Evolutionary conservation across 2,888 invertebrate species (phyloP).

Genomic region (Oscheius myriophilus): DNA sequence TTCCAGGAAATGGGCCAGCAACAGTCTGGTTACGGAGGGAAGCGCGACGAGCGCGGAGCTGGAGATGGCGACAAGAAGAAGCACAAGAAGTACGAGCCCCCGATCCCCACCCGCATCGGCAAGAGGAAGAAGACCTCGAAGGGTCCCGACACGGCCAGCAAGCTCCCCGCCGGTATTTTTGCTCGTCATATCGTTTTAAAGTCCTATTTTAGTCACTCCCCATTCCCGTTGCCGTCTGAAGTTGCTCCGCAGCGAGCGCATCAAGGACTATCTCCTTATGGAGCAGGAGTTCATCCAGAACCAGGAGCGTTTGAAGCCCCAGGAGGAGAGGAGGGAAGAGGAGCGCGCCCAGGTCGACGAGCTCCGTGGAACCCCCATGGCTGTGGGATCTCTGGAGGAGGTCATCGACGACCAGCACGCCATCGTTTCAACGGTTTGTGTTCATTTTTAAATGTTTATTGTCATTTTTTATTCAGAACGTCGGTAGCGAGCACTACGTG

Average conservation of each 20-base stretch:
- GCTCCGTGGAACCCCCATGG: slow-evolving; percentile 97
- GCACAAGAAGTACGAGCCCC: slow-evolving; percentile 98
- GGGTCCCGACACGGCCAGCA: slow-evolving; percentile 97
- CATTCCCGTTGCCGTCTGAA: slow-evolving; percentile 95
- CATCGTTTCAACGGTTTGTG: slow-evolving; percentile 79
- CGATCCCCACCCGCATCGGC: slow-evolving; percentile 97
- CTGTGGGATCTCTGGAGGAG: slow-evolving; percentile 98
- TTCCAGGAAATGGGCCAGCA: slow-evolving; percentile 56
- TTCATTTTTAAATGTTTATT: neutral
- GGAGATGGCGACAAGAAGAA: slow-evolving; percentile 78
- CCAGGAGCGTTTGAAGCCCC: slow-evolving; percentile 96
- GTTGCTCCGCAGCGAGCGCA: slow-evolving; percentile 91
- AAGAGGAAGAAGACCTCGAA: slow-evolving; percentile 80
- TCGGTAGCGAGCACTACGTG: slow-evolving; percentile 98
- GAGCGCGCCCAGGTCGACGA: slow-evolving; percentile 83
- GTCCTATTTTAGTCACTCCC: slow-evolving; percentile 82
- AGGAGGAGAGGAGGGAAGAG: slow-evolving; percentile 95
- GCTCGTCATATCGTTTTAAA: neutral
- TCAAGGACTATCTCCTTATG: slow-evolving; percentile 97
- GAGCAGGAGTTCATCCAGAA: slow-evolving; percentile 99
- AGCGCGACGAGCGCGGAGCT: slow-evolving; percentile 55
- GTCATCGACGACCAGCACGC: slow-evolving; percentile 99
- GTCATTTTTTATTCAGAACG: slow-evolving; percentile 72
- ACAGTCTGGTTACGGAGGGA: slow-evolving; percentile 55
- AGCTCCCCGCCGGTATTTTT: slow-evolving; percentile 82